These are phyloP conservation scores for Trichacis sp. DNA, from an alignment of 2,888 invertebrate species.

Conservation along the genomic window DNA sequence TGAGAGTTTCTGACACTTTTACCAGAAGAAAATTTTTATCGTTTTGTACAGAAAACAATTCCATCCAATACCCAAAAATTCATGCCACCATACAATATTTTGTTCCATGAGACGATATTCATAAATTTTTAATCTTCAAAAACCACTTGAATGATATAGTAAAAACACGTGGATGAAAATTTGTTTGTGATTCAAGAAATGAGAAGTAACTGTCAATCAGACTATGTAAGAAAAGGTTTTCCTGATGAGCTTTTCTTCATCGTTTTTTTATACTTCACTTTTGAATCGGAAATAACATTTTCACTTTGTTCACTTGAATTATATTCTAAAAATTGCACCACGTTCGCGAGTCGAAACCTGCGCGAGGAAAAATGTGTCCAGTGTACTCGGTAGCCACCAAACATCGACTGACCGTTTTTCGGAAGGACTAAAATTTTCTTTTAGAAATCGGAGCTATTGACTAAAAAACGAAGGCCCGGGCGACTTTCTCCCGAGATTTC, in stretches of 20 bases:
- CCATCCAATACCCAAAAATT: too few relatives aligned
- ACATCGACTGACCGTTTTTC: conserved; percentile 25
- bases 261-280: too few relatives aligned
- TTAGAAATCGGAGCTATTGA: conserved; percentile 29
- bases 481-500: conserved; percentile 25
- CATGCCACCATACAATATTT: neutral
- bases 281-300: too few relatives aligned
- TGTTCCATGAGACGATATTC: neutral
- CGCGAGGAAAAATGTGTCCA: conserved; percentile 2
- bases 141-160: too few relatives aligned
- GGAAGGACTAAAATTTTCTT: conserved; percentile 33
- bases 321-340: neutral
- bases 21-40: neutral
- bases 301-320: too few relatives aligned
- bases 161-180: too few relatives aligned
- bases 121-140: too few relatives aligned
- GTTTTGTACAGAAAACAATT: too few relatives aligned
- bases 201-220: too few relatives aligned
- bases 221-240: too few relatives aligned
- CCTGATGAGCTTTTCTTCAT: too few relatives aligned
- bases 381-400: conserved; percentile 31
- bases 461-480: conserved; percentile 26
- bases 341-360: neutral
- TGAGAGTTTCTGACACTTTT: neutral
- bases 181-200: too few relatives aligned